A percentile compares a stretch with the other conserved stretches of the same genome.
Conservation (phyloP, 2,113 vertebrate genomes). For the Typhlomys cinereus region DNA sequence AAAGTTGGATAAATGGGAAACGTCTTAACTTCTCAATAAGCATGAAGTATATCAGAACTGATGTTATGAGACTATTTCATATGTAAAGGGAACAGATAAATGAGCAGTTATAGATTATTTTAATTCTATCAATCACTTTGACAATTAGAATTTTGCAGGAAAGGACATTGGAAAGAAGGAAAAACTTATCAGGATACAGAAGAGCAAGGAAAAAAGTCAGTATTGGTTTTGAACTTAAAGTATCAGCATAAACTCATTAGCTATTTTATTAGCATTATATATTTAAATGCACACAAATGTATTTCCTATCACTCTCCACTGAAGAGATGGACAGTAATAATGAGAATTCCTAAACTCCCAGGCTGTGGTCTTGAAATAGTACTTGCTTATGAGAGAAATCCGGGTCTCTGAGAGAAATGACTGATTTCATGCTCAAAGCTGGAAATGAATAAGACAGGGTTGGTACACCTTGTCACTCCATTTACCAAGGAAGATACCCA, state of each 20-base stretch:
- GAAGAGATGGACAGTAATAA: not conserved
- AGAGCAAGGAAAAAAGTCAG: not conserved
- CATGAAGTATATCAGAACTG: not conserved
- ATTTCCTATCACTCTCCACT: not conserved
- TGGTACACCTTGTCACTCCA: not conserved
- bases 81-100: not conserved
- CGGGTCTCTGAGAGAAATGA: not conserved
- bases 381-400: not conserved
- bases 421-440: not conserved
- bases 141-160: not conserved
- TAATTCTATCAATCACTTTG: conserved; percentile 15
- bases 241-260: not conserved
- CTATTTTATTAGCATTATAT: not conserved
- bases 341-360: not conserved
- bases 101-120: not conserved
- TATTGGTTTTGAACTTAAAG: conserved; percentile 18
- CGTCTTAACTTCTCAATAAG: conserved; percentile 19
- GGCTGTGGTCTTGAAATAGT: not conserved
- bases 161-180: not conserved
- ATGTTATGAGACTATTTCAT: not conserved
- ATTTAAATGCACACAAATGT: not conserved
- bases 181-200: not conserved
- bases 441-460: not conserved
- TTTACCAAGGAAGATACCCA: not conserved
- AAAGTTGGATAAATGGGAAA: not conserved